Evolutionary conservation across 2,888 invertebrate genomes (phyloP), one percentile per base, ranked within the genome.

Genomic region (Anarsia innoxiella): DNA sequence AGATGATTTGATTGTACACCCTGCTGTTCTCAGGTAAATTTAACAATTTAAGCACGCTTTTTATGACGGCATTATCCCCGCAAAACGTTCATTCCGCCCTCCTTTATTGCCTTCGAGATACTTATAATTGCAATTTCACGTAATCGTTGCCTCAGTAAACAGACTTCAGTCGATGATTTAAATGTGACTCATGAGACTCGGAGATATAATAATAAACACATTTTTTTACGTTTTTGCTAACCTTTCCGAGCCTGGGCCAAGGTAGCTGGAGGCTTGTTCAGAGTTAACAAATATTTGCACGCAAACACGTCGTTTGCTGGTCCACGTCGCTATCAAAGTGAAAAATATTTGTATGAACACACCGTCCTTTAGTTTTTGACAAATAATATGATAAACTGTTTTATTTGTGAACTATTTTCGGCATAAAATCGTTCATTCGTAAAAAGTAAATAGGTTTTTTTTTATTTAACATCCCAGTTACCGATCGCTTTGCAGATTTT

Each of bases 1-100:
- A 68, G 66, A 75, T 75, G 68, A 71, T 76, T 75, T 79, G 69
- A 74, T 75, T 73, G 72, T 69, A 61, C 67, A 61, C 66, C 74
- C 73, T 61, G 71, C 71, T 76, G 69, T 73, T 72, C 60, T 46
- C 68, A 72, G 78, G 74, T 75, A 70, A 69, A 74, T 72, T 69
- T 70, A 68, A 75, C 70, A 74, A 71, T 73, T 76, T 78, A 66
- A 71, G 62, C 64, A 64, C 65, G 64, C 59, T 66, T 71, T 77
- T 78, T 73, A 76, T 65, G 68, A 57, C 44, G 58, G 60, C 56
- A 70, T 73, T 73, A 74, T 74, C 67, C 66, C 55, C 56, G 49
- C 59, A 57, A 66, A 70, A 56, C 63, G 63, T 64, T 66, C 56
- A 44, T 59, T 59, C 48, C 49, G 43, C 48, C 47, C 53, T 37